phyloP scores from a whole-genome alignment of 2,797 vertebrate species.

The Fistularia commersonii region DNA sequence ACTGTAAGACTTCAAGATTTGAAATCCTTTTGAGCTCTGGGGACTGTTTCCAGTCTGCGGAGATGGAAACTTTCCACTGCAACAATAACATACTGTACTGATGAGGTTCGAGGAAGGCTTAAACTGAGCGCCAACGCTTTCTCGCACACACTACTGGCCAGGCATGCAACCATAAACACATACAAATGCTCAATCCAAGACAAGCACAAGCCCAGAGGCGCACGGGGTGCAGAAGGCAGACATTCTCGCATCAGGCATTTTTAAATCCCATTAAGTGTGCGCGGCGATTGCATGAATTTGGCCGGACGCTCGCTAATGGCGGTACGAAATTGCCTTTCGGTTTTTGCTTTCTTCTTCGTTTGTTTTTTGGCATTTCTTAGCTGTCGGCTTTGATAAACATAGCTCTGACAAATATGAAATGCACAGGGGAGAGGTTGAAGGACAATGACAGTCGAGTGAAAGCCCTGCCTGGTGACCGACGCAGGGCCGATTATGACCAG shows the following conservation, averaged over 20 bases:
- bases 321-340: slow-evolving; percentile 3
- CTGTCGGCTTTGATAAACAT: too few relatives aligned
- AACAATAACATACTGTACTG: slow-evolving; percentile 51
- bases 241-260: too few relatives aligned
- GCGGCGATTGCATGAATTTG: too few relatives aligned
- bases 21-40: slow-evolving; percentile 31
- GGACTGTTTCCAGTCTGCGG: slow-evolving; percentile 35
- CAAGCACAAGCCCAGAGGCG: slow-evolving; percentile 3
- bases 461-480: too few relatives aligned
- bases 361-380: too few relatives aligned
- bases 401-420: too few relatives aligned
- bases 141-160: slow-evolving; percentile 14
- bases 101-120: slow-evolving; percentile 43
- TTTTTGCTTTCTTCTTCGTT: too few relatives aligned
- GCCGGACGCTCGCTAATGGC: slow-evolving; percentile 1
- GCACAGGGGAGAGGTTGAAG: too few relatives aligned
- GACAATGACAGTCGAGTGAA: too few relatives aligned
- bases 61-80: slow-evolving; percentile 58
- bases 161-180: slow-evolving; percentile 3
- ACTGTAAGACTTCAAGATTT: slow-evolving; percentile 21
- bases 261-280: slow-evolving; percentile 8
- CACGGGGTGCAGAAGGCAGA: background rate
- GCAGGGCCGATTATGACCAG: too few relatives aligned
- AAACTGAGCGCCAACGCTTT: slow-evolving; percentile 13
- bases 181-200: slow-evolving; percentile 2